phyloP scores from a whole-genome alignment of 1,140 invertebrate species.

The Plectus sambesii region DNA sequence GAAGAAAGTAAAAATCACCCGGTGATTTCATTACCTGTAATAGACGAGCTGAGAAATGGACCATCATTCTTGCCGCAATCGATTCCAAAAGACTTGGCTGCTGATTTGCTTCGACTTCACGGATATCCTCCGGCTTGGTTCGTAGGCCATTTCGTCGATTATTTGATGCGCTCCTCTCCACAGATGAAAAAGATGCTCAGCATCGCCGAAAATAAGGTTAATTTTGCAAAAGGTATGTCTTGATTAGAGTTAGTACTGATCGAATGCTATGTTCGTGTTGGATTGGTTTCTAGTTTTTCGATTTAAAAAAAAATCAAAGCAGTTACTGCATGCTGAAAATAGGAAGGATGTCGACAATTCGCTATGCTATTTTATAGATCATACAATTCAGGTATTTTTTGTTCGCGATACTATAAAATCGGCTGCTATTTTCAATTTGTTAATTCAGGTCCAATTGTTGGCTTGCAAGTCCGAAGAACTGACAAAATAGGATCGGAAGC shows the following conservation, averaged over 20 bases:
- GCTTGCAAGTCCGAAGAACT: constrained; percentile 84
- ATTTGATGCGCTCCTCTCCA: constrained; percentile 34
- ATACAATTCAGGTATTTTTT: constrained; percentile 45
- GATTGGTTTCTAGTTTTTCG: no score
- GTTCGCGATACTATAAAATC: no score
- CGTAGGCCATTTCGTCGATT: constrained; percentile 62
- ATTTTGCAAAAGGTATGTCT: constrained; percentile 46
- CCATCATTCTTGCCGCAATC: constrained; percentile 80
- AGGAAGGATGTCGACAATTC: constrained; percentile 73
- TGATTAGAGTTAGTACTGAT: constrained; percentile 50
- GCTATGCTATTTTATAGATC: constrained; percentile 47
- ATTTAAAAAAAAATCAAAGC: no score
- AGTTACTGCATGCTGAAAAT: no score
- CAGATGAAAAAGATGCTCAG: constrained; percentile 63
- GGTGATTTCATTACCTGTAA: constrained; percentile 77
- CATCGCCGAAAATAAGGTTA: constrained; percentile 61
- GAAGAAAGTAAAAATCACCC: constrained; percentile 57
- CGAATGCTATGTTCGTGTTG: no score
- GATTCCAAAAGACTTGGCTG: constrained; percentile 75
- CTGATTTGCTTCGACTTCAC: constrained; percentile 66
- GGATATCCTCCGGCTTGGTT: constrained; percentile 94
- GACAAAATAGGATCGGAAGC: constrained; percentile 98
- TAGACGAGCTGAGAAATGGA: constrained; percentile 70
- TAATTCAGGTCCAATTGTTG: constrained; percentile 49
- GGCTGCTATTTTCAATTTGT: no score